phyloP scores from a whole-genome alignment of 2,797 vertebrate genomes.

The Phataginus tricuspis region DNA sequence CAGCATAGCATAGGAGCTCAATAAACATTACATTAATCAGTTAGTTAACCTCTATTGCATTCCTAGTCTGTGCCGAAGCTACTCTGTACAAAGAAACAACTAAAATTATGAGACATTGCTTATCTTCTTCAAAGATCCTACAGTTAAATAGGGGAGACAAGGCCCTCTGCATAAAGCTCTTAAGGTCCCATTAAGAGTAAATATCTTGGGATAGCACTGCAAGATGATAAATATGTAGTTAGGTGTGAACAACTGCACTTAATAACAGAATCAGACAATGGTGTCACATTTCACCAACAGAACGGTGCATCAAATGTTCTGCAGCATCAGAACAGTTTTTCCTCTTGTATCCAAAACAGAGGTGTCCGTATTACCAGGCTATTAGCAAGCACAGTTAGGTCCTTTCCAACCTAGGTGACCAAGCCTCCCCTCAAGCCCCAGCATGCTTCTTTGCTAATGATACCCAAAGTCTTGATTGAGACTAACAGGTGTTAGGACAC shows the following conservation, averaged over 20 bases:
- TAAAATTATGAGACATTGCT: slow-evolving; percentile 8
- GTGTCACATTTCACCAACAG: slow-evolving; percentile 71
- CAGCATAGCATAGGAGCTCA: not conserved
- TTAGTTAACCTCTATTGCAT: not conserved
- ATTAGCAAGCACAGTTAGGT: slow-evolving; percentile 61
- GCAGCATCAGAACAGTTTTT: slow-evolving; percentile 53
- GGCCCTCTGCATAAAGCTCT: slow-evolving; percentile 24
- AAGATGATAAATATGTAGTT: slow-evolving; percentile 67
- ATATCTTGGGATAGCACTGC: slow-evolving; percentile 66
- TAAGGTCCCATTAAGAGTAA: slow-evolving; percentile 49
- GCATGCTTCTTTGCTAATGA: slow-evolving; percentile 71
- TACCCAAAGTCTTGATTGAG: slow-evolving; percentile 71
- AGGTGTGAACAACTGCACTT: slow-evolving; percentile 77
- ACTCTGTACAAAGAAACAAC: not conserved
- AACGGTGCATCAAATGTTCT: not conserved
- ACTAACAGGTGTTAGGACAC: slow-evolving; percentile 80
- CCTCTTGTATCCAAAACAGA: slow-evolving; percentile 74
- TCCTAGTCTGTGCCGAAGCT: not conserved
- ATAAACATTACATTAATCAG: not conserved
- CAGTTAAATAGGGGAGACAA: not conserved
- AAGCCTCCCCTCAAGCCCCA: not conserved
- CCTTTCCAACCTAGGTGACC: slow-evolving; percentile 44
- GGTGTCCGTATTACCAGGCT: slow-evolving; percentile 63
- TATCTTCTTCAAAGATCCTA: slow-evolving; percentile 29
- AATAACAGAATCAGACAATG: slow-evolving; percentile 66